phyloP scores from a whole-genome alignment of 2,888 invertebrate species.

The Gastrophysa polygoni region DNA sequence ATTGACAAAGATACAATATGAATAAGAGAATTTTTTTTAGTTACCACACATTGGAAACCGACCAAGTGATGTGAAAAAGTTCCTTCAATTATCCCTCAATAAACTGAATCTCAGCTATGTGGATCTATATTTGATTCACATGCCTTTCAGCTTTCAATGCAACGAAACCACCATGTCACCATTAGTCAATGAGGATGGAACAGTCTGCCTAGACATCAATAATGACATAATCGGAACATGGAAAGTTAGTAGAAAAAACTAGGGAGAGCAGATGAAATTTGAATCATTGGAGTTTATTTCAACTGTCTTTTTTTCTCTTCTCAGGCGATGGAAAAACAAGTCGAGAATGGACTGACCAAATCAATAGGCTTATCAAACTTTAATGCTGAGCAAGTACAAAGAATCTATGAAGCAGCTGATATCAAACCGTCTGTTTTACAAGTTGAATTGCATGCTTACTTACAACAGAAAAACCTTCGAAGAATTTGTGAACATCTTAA shows the following conservation, averaged over 20 bases:
- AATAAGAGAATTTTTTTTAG: conserved; percentile 62
- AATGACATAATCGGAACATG: conserved; percentile 73
- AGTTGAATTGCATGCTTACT: conserved; percentile 78
- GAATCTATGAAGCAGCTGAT: conserved; percentile 64
- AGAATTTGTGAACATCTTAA: conserved; percentile 66
- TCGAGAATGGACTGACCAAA: conserved; percentile 66
- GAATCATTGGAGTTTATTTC: too few relatives aligned
- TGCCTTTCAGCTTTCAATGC: conserved; percentile 71
- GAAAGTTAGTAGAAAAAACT: conserved; percentile 60
- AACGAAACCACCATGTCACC: conserved; percentile 64
- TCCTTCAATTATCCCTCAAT: conserved; percentile 67
- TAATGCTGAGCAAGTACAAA: conserved; percentile 70
- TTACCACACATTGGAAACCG: conserved; percentile 74
- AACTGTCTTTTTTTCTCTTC: too few relatives aligned
- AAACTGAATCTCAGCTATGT: conserved; percentile 72
- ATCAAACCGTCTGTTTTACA: conserved; percentile 76
- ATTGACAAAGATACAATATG: too few relatives aligned
- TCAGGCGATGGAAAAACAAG: conserved; percentile 72
- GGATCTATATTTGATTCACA: conserved; percentile 80
- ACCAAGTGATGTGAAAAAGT: conserved; percentile 69
- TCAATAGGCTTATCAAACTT: conserved; percentile 85
- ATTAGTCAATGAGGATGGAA: conserved; percentile 64
- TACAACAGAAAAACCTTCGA: conserved; percentile 72
- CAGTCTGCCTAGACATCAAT: conserved; percentile 64
- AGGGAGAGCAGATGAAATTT: background rate